Conservation (phyloP, 2,113 vertebrate species). For the Triplophysa siluroides region DNA sequence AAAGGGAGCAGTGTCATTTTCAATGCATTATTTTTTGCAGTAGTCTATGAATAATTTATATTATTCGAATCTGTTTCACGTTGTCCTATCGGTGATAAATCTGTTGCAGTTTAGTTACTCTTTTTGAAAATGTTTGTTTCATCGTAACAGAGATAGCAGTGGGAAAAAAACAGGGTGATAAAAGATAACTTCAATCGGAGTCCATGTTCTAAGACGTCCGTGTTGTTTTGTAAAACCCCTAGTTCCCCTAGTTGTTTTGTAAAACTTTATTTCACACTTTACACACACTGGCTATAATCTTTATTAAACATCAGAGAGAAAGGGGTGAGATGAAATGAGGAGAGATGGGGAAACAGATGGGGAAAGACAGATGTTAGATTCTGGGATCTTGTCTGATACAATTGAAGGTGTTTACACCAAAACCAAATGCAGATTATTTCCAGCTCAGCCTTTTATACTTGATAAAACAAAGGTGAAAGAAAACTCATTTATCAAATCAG, state of each 20-base stretch:
- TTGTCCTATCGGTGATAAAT: slow-evolving; percentile 33
- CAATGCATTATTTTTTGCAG: no score
- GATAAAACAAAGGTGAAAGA: neutral
- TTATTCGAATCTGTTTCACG: slow-evolving; percentile 32
- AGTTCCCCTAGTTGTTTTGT: neutral
- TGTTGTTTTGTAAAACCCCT: no score
- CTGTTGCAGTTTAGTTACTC: neutral
- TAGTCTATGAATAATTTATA: neutral
- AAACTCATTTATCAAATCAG: neutral
- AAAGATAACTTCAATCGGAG: neutral
- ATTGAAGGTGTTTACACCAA: neutral
- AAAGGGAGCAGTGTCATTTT: neutral
- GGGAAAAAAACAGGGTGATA: neutral
- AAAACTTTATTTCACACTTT: slow-evolving; percentile 3
- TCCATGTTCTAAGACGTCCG: neutral
- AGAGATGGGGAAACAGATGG: slow-evolving; percentile 23
- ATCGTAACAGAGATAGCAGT: neutral
- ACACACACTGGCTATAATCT: neutral
- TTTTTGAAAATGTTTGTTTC: neutral
- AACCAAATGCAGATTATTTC: slow-evolving; percentile 9
- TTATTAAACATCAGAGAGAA: slow-evolving; percentile 8
- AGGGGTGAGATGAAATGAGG: neutral
- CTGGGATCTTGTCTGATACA: neutral
- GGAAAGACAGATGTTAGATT: slow-evolving; percentile 1
- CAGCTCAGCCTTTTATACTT: neutral